phyloP scores from a whole-genome alignment of 2,113 vertebrate genomes.

The Microcebus griseorufus region DNA sequence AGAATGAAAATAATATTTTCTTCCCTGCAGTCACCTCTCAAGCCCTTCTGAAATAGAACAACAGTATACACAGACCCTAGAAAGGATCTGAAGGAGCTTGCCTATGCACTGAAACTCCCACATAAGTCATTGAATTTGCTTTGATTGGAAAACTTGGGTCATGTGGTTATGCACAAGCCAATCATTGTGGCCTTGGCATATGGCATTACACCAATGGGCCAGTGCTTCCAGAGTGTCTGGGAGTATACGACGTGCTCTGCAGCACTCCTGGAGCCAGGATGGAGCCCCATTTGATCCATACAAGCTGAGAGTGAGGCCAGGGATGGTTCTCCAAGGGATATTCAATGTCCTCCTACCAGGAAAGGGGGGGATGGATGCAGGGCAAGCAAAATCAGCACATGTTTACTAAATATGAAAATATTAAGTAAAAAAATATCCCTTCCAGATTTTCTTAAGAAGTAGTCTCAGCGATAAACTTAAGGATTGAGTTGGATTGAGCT shows the following conservation, averaged over 20 bases:
- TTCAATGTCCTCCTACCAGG: background rate
- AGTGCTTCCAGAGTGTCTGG: too few relatives aligned
- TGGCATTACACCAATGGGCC: background rate
- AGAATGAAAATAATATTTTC: background rate
- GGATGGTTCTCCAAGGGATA: background rate
- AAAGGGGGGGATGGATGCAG: background rate
- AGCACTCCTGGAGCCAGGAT: background rate
- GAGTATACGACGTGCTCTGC: accelerated
- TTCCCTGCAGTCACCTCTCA: background rate
- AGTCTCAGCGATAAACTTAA: background rate
- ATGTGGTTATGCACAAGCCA: background rate
- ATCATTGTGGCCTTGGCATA: background rate
- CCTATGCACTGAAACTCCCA: background rate
- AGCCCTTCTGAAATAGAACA: background rate
- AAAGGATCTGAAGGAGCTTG: background rate
- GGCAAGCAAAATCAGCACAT: background rate
- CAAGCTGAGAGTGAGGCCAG: background rate
- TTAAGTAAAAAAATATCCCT: background rate
- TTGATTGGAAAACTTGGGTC: background rate
- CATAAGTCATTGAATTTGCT: background rate
- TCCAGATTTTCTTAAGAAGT: background rate
- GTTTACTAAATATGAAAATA: background rate
- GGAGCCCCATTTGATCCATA: background rate
- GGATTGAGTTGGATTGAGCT: background rate
- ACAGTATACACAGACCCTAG: background rate